Percentiles rank a stretch among this genome's conserved stretches.
Evolutionary conservation across 1,140 invertebrate species (phyloP).

Genomic region (Proctacanthus coquilletti): DNA sequence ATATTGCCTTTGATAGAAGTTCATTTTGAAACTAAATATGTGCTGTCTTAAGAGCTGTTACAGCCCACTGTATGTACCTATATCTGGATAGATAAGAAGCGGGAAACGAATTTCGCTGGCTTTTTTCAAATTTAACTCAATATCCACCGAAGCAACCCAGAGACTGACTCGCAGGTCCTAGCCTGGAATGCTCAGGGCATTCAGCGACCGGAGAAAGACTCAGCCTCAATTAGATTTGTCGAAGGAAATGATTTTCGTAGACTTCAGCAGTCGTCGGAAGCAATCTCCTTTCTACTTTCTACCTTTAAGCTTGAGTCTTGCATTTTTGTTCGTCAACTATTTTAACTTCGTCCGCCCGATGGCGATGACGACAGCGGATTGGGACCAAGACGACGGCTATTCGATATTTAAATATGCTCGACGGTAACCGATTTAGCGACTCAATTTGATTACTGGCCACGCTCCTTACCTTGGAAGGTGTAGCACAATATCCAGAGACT

Average conservation of each 20-base stretch:
- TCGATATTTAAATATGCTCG: too few species aligned
- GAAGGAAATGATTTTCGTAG: constrained; percentile 3
- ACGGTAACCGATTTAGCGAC: not conserved
- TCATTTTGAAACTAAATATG: too few species aligned
- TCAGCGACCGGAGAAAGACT: not conserved
- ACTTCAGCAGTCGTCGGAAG: not conserved
- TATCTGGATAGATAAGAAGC: not conserved
- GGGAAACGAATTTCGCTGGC: too few species aligned
- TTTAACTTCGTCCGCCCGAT: not conserved
- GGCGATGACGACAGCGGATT: not conserved
- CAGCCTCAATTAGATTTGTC: constrained; percentile 2
- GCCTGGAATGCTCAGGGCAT: too few species aligned
- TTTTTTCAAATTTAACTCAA: too few species aligned
- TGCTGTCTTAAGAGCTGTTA: too few species aligned
- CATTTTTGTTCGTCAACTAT: not conserved
- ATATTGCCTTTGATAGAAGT: too few species aligned
- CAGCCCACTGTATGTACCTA: not conserved
- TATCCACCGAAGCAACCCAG: too few species aligned
- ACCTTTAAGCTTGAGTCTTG: not conserved
- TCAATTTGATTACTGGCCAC: constrained; percentile 6
- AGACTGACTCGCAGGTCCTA: too few species aligned
- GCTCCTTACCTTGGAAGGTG: constrained; percentile 20
- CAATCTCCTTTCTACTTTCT: not conserved
- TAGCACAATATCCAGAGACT: constrained; percentile 28
- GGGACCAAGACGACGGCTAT: not conserved